phyloP scores from a whole-genome alignment of 2,113 vertebrate genomes.

The Sorex araneus region DNA sequence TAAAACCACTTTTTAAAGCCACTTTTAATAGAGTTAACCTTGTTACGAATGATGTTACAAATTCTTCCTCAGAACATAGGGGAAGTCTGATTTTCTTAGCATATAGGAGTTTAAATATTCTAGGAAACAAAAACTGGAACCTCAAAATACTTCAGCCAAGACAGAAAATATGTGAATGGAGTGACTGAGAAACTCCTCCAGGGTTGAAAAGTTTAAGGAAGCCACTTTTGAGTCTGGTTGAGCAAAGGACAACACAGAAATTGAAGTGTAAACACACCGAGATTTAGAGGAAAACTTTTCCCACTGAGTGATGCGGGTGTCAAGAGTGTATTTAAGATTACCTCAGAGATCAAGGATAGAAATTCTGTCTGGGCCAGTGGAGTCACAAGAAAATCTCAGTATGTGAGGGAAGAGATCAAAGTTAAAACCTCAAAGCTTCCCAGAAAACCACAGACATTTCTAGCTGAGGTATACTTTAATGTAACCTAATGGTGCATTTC shows the following conservation, averaged over 20 bases:
- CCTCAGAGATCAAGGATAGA: constrained; percentile 60
- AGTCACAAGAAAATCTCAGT: constrained; percentile 62
- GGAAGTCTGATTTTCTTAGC: neutral
- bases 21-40: constrained; percentile 38
- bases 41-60: constrained; percentile 28
- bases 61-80: constrained; percentile 61
- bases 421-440: constrained; percentile 64
- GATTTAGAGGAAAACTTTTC: constrained; percentile 43
- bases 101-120: constrained; percentile 33
- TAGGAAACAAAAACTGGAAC: constrained; percentile 57
- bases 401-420: constrained; percentile 71
- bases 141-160: constrained; percentile 18
- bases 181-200: neutral
- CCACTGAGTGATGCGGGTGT: constrained; percentile 1
- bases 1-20: neutral
- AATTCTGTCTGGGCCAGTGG: constrained; percentile 33
- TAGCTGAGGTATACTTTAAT: neutral
- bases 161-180: constrained; percentile 21
- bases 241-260: constrained; percentile 18
- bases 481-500: neutral
- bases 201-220: constrained; percentile 25
- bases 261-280: constrained; percentile 4
- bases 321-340: constrained; percentile 58
- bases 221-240: neutral
- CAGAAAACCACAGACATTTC: constrained; percentile 45